Base-by-base conservation (phyloP, 2,888 invertebrate species). In the Amphiduros pacificus region DNA sequence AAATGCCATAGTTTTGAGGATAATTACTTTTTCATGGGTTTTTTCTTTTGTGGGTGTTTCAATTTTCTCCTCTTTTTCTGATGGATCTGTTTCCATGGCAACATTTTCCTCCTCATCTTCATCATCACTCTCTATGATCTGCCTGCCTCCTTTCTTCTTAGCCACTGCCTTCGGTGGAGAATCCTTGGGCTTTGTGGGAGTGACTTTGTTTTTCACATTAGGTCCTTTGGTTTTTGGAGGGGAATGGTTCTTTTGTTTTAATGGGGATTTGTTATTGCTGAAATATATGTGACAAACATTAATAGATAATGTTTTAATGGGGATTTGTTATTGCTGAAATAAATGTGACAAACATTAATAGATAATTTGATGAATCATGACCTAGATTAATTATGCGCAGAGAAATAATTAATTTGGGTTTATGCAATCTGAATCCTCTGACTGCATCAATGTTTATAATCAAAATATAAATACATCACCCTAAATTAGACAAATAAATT, bases 121-220 rank as follows among this genome's bases (percentile, higher is more conserved):
- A 29, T 60, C 60, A 44, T 60, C 60, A 48, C 60, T 60, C 20
- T 60, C 60, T 31, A 60, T 60, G n/a, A 60, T 53, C 29, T 27
- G 36, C 6, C 54, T 24, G n/a, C 27, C n/a, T 6, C 60, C 54
- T 48, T 60, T 60, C 29, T 54, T 53, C 17, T 24, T n/a, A 22
- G 31, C 48, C 28, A 24, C 28, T 1, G 28, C 29, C 41, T 54
- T 60, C 24, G 49, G 31, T 24, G 54, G 60, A 2, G 60, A 54
- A 24, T 40, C 55, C 1, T 49, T 41, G 3, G n/a, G n/a, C n/a
- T n/a, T n/a, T n/a, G n/a, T n/a, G n/a, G n/a, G n/a, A n/a, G n/a
- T n/a, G n/a, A n/a, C n/a, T n/a, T n/a, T n/a, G n/a, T n/a, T n/a
- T n/a, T n/a, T n/a, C n/a, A n/a, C n/a, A n/a, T n/a, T n/a, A n/a